These are phyloP conservation scores for Isaurus tuberculatus DNA, from an alignment of 92 coral and sea anemone genomes.

Conservation along the genomic window DNA sequence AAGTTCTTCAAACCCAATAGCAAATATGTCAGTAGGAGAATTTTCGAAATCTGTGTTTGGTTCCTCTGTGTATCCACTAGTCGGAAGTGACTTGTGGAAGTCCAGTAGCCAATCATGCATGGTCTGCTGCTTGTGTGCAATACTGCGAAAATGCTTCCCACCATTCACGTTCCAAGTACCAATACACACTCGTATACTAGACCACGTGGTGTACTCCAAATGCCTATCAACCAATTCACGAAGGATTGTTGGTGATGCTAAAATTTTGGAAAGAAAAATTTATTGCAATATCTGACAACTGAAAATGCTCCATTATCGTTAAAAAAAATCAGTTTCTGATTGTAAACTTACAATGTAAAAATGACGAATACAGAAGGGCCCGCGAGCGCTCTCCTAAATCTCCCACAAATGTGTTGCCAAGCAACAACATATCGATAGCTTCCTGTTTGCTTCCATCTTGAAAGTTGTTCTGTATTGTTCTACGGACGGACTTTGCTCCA, in stretches of 20 bases:
- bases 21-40: constrained; percentile 91
- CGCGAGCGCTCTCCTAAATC: constrained; percentile 96
- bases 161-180: constrained; percentile 99
- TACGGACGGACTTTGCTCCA: constrained; percentile 95
- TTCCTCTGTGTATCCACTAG: constrained; percentile 78
- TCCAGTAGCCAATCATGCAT: constrained; percentile 98
- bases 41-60: constrained; percentile 68
- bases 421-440: constrained; percentile 95
- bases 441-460: constrained; percentile 98
- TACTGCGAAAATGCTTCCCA: constrained; percentile 97
- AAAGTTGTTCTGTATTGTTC: constrained; percentile 93
- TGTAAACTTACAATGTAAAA: constrained; percentile 85
- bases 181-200: constrained; percentile 87
- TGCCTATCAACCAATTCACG: constrained; percentile 98
- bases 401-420: constrained; percentile 98
- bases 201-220: constrained; percentile 98
- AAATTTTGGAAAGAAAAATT: not conserved
- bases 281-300: too few relatives aligned
- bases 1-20: constrained; percentile 98
- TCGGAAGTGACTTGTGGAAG: constrained; percentile 85
- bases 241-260: constrained; percentile 94
- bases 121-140: constrained; percentile 98
- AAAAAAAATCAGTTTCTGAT: not conserved
- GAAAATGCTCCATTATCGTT: too few relatives aligned
- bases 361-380: constrained; percentile 85